A percentile compares a stretch with the other conserved stretches of the same genome.
These are phyloP conservation scores for Anneissia japonica DNA, from an alignment of 35 echinoderm and acorn worm species.

Conservation along the genomic window DNA sequence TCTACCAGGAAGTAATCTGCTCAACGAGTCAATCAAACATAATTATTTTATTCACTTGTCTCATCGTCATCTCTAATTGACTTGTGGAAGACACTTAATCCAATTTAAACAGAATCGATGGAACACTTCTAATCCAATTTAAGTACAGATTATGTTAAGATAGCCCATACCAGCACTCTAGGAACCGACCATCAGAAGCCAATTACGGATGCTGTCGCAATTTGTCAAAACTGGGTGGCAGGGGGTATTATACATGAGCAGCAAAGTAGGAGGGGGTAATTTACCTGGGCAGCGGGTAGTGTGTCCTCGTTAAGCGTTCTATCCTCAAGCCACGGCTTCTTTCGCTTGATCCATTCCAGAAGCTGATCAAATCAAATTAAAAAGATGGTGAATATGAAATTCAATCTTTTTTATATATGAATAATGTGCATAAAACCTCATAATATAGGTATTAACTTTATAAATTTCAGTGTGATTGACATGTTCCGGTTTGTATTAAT, in stretches of 20 bases:
- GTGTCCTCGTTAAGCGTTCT: constrained; percentile 63
- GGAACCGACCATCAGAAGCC: background rate
- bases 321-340: constrained; percentile 84
- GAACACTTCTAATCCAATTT: background rate
- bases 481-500: too few relatives aligned
- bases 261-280: background rate
- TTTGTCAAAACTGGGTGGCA: background rate
- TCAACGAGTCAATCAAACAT: background rate
- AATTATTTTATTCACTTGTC: background rate
- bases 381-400: too few relatives aligned
- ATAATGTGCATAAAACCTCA: too few relatives aligned
- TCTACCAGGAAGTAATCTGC: background rate
- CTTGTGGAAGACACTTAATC: background rate
- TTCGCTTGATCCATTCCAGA: constrained; percentile 82
- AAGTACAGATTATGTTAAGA: background rate
- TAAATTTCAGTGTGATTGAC: too few relatives aligned
- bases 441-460: too few relatives aligned
- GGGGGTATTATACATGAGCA: background rate
- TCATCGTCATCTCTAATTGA: background rate
- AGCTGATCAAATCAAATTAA: constrained; percentile 49
- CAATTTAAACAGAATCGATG: too few relatives aligned
- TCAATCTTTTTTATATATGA: too few relatives aligned
- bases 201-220: background rate
- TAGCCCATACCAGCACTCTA: background rate
- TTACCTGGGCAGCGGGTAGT: constrained; percentile 75